Evolutionary conservation across 1,140 invertebrate genomes (phyloP).

Genomic region (Achroia grisella): DNA sequence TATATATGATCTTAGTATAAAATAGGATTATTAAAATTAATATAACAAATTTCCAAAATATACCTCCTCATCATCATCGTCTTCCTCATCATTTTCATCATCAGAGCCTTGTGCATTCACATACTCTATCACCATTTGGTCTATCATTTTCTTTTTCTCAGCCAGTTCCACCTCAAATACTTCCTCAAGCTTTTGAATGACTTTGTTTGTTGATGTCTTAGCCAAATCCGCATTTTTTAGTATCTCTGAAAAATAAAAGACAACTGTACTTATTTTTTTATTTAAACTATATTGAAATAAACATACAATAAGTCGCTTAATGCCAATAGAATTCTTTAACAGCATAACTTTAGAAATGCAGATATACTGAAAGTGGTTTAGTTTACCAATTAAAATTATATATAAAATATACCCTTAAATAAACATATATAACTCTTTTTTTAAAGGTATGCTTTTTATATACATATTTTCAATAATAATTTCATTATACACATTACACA

Average conservation of each 20-base stretch:
- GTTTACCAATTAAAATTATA: too few relatives aligned
- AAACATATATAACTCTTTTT: too few relatives aligned
- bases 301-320: too few relatives aligned
- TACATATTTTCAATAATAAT: too few relatives aligned
- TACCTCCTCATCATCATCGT: constrained; percentile 59
- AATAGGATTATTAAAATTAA: too few relatives aligned
- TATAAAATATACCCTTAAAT: too few relatives aligned
- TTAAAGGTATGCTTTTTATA: too few relatives aligned
- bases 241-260: constrained; percentile 77
- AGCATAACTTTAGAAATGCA: too few relatives aligned
- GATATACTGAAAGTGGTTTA: too few relatives aligned
- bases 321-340: too few relatives aligned
- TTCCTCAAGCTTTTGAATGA: constrained; percentile 90
- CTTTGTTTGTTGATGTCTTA: constrained; percentile 90
- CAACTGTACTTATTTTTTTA: background rate
- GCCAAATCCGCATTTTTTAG: constrained; percentile 90
- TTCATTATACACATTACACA: too few relatives aligned
- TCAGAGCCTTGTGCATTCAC: constrained; percentile 73
- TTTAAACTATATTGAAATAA: background rate
- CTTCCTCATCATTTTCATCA: constrained; percentile 77
- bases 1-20: too few relatives aligned
- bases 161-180: constrained; percentile 85
- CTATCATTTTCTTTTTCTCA: constrained; percentile 87
- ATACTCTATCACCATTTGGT: constrained; percentile 86
- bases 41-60: constrained; percentile 72